Evolutionary conservation across 2,888 invertebrate species (phyloP).

Genomic region (Macrophya alboannulata): DNA sequence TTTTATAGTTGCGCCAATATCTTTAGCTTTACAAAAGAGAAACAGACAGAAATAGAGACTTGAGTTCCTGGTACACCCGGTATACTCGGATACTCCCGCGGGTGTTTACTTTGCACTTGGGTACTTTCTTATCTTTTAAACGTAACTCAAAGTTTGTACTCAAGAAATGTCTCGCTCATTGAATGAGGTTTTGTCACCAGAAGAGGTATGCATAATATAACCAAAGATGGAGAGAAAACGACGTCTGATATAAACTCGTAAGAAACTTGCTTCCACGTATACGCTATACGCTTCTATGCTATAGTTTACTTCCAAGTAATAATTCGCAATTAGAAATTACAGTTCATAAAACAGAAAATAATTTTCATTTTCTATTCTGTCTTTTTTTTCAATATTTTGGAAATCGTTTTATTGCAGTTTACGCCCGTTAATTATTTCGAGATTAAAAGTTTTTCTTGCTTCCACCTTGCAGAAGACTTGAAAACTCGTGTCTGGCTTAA

Average conservation of each 20-base stretch:
- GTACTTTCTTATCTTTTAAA: conserved; percentile 42
- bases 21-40: conserved; percentile 1
- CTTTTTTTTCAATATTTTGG: not conserved
- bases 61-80: not conserved
- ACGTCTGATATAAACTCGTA: not conserved
- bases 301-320: not conserved
- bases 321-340: not conserved
- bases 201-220: not conserved
- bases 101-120: conserved; percentile 1
- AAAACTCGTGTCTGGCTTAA: not conserved
- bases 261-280: not conserved
- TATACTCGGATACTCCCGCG: not conserved
- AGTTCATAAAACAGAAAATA: not conserved
- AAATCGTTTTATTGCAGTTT: not conserved
- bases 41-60: not conserved
- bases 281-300: not conserved
- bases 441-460: not conserved
- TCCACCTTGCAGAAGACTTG: not conserved
- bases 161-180: conserved; percentile 35
- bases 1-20: not conserved
- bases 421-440: not conserved
- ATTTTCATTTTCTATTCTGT: not conserved
- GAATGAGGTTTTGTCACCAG: conserved; percentile 30
- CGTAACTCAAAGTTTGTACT: not conserved
- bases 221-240: conserved; percentile 49